Percentiles rank a stretch among this genome's conserved stretches.
phyloP scores from a whole-genome alignment of 2,888 invertebrate species.

The Agonum fuliginosum region DNA sequence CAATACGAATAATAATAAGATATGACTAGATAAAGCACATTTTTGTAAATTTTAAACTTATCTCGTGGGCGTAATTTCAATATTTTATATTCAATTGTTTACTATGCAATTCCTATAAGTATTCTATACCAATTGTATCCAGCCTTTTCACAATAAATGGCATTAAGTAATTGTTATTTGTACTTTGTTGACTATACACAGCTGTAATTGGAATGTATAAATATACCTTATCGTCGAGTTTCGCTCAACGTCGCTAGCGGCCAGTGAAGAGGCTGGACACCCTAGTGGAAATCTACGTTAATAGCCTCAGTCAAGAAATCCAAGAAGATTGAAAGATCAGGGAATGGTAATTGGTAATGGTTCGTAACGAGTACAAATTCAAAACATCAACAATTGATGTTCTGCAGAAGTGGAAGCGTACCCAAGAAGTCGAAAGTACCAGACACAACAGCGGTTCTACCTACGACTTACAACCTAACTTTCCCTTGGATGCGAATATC shows the following conservation, averaged over 20 bases:
- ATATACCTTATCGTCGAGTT: constrained; percentile 19
- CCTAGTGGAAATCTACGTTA: constrained; percentile 49
- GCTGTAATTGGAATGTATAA: not conserved
- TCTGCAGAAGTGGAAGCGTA: constrained; percentile 51
- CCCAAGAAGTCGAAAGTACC: constrained; percentile 41
- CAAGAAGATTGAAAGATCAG: constrained; percentile 51
- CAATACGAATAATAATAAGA: constrained; percentile 61
- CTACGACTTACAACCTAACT: constrained; percentile 1
- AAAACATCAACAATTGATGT: constrained; percentile 52
- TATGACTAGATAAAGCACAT: constrained; percentile 66
- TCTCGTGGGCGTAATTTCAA: constrained; percentile 56
- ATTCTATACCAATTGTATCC: constrained; percentile 27
- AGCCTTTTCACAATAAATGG: constrained; percentile 32
- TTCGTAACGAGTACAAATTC: constrained; percentile 48
- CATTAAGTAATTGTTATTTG: constrained; percentile 21
- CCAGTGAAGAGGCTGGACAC: constrained; percentile 39
- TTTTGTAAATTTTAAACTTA: constrained; percentile 60
- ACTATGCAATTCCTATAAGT: constrained; percentile 56
- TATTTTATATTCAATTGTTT: constrained; percentile 49
- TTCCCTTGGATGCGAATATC: constrained; percentile 48
- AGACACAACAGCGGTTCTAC: constrained; percentile 27
- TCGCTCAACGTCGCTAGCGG: not conserved
- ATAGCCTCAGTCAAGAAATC: constrained; percentile 55
- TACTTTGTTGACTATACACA: constrained; percentile 41
- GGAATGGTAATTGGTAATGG: constrained; percentile 36